Evolutionary conservation across 2,888 invertebrate species (phyloP).

Genomic region (Mythimna impura): DNA sequence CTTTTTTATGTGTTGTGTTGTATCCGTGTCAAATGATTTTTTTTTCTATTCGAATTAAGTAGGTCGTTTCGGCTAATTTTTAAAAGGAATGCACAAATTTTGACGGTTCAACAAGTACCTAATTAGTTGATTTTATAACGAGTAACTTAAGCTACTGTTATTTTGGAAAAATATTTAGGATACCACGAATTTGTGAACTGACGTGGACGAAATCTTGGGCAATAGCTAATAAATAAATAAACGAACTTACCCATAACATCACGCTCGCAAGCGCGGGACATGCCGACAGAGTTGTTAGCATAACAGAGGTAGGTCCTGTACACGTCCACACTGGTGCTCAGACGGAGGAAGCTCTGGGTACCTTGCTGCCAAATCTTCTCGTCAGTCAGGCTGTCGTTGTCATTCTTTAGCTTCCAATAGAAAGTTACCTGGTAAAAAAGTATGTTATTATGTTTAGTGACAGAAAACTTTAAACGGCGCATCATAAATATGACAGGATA

Average conservation of each 20-base stretch:
- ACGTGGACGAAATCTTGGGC: not conserved
- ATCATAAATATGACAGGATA: no score
- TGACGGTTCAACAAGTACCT: not conserved
- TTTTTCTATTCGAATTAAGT: no score
- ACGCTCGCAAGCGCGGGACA: conserved; percentile 91
- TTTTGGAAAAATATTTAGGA: not conserved
- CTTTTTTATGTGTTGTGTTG: no score
- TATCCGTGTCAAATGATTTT: no score
- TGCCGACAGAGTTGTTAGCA: conserved; percentile 96
- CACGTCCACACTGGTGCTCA: conserved; percentile 82
- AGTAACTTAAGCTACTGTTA: not conserved
- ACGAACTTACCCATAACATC: conserved; percentile 92
- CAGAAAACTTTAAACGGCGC: no score
- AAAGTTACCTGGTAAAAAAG: conserved; percentile 91
- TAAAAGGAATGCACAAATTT: not conserved
- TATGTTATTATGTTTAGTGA: not conserved
- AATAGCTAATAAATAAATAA: not conserved
- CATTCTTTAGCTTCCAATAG: conserved; percentile 95
- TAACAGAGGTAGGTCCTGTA: conserved; percentile 95
- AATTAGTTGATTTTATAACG: no score
- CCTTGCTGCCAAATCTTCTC: conserved; percentile 87
- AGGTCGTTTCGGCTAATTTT: not conserved
- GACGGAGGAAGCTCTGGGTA: conserved; percentile 88
- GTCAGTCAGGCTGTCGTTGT: conserved; percentile 94
- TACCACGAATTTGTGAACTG: not conserved